Evolutionary conservation across 1,140 invertebrate genomes (phyloP), one percentile per base, ranked within the genome.

Genomic region (Vollenhovia emeryi): DNA sequence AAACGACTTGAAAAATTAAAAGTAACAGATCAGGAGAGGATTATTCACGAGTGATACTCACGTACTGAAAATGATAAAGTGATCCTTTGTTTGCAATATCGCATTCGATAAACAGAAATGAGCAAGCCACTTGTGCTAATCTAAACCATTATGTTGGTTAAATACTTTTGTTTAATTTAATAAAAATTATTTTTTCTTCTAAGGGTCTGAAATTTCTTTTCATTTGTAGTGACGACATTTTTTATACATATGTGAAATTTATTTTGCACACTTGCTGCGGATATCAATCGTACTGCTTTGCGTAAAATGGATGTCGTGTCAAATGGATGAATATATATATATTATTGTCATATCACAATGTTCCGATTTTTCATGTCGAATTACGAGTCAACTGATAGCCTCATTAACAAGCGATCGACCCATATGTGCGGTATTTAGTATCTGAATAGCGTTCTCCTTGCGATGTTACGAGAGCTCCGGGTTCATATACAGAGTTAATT

Each of bases 21-120:
- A 75, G 13, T n/a, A 7, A 75, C 9, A 75, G 13, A 52, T 73
- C 1, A 2, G 13, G 18, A 74, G 13, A 36, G 4, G 8, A 73
- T 52, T 36, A 15, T 60, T 5, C 27, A 40, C 15, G 11, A 62
- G 5, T 30, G 3, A 75, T 13, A n/a, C 21, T 76, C 9, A 24
- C 4, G 2, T 24, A 43, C 1, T 40, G n/a, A 40, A 62, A 40
- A 62, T 30, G 55, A 76, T 76, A 76, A 76, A 3, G 18, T 76
- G 62, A 76, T 76, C 55, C 7, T n/a, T 76, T 62, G 57, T 62
- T 76, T 62, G n/a, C 1, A 5, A 40, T 21, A 13, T 7, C 13
- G 5, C 0, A 21, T 3, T 11, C 6, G 18, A 60, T 9, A 62
- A 30, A 62, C 13, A 15, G 18, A 62, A 76, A 62, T 27, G 7